Base-by-base conservation (phyloP, 2,113 vertebrate genomes). In the Lamprotornis superbus region DNA sequence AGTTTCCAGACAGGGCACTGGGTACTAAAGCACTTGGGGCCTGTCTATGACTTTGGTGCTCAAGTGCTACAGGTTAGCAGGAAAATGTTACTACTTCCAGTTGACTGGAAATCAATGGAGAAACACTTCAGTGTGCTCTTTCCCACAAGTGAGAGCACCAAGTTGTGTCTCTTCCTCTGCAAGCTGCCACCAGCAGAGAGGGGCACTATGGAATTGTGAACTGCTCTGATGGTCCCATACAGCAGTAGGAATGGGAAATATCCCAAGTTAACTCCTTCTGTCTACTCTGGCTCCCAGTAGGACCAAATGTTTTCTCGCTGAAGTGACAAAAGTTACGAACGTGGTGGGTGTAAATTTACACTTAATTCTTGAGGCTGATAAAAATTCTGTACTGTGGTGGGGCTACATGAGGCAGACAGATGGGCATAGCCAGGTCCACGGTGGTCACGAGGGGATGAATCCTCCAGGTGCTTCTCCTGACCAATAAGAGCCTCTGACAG, bases 371-470 rank as follows among this genome's bases (percentile, higher is more conserved):
- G 46, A n/a, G 60, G 42, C n/a, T 76, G 55, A 64, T 49, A 69
- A 76, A 46, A 73, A 18, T 18, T 27, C 9, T 56, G 5, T 68
- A 22, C 53, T 39, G 2, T 0, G 2, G 30, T 55, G 52, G 12
- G 25, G 46, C 50, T 59, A 40, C 23, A 35, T 46, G 47, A 71
- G 39, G 52, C n/a, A 94, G 40, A 44, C 2, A 42, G n/a, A 63
- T 16, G 25, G 42, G 15, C 49, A 71, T 0, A 70, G 49, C 27
- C 40, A 85, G 18, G 39, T 55, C 24, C 33, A 68, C 33, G 52
- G 31, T 4, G 8, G 30, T 19, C 84, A 71, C 0, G 0, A 39
- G 0, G 2, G 5, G 3, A 4, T 53, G 55, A 80, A 40, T 52
- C 9, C 28, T 80, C 28, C 60, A 61, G 35, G 30, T 81, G 40